Conservation (phyloP, 2,888 invertebrate genomes). For the Tiliacea citrago region DNA sequence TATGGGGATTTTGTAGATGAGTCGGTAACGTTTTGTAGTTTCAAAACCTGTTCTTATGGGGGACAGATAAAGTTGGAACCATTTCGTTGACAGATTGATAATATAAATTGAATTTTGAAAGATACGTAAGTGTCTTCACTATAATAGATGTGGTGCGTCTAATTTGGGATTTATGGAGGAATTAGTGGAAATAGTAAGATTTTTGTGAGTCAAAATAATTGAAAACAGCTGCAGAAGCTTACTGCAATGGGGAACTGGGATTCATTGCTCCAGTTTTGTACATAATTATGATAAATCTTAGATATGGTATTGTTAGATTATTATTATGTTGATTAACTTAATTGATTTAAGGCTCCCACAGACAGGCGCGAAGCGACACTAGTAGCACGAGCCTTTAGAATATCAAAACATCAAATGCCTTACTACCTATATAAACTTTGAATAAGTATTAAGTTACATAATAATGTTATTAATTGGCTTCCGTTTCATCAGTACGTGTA, state of each 20-base stretch:
- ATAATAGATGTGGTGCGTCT: conserved; percentile 39
- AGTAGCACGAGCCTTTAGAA: too few species aligned
- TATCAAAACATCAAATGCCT: background rate
- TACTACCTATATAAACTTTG: background rate
- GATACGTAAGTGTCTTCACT: conserved; percentile 32
- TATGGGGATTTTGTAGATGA: conserved; percentile 80
- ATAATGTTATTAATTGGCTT: too few species aligned
- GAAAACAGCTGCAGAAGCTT: conserved; percentile 27
- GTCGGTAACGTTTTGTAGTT: conserved; percentile 76
- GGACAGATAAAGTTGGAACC: conserved; percentile 66
- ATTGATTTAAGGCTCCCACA: background rate
- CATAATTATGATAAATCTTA: background rate
- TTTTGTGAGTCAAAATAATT: conserved; percentile 40
- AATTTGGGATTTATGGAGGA: conserved; percentile 43
- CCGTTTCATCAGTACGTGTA: too few species aligned
- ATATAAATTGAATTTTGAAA: conserved; percentile 67
- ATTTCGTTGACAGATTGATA: conserved; percentile 72
- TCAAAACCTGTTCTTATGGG: conserved; percentile 66
- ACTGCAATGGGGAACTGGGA: background rate
- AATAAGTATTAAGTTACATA: background rate
- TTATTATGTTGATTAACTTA: background rate
- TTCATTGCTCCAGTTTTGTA: background rate
- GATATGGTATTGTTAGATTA: background rate
- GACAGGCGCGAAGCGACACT: too few species aligned
- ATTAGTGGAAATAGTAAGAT: conserved; percentile 14